Evolutionary conservation across 1,140 invertebrate species (phyloP), one percentile per base, ranked within the genome.

Genomic region (Rhynchophorus ferrugineus): DNA sequence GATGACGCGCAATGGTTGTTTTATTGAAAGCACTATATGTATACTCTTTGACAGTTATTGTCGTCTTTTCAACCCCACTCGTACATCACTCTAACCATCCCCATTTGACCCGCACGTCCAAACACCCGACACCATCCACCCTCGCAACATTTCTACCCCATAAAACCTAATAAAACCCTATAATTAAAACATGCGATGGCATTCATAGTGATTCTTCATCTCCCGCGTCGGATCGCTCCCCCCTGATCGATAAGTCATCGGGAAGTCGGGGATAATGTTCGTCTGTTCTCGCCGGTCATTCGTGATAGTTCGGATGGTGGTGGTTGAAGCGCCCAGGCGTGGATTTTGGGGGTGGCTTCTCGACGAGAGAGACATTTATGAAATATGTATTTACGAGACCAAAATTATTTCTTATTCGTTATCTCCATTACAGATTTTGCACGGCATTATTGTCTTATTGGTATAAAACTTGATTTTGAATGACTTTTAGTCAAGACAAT

Each of bases 81-180:
- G 11, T 29, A 29, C 11, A 5, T 5, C 24, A 5, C 24, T 29
- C 24, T 29, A 29, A 29, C 5, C 24, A 29, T 29, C 24, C 24
- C 24, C 24, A 11, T 29, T 29, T 29, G 24, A 29, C 24, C 11
- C 24, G 24, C 24, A 29, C 24, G 24, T 29, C n/a, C n/a, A n/a
- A n/a, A n/a, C n/a, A n/a, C n/a, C n/a, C n/a, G 24, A 11, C 11
- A 5, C 24, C 5, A 6, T 29, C 24, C 49, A 22, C 41, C 49
- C 49, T 14, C 21, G 11, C 21, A 19, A n/a, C 18, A 18, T 53
- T 53, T 53, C 50, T 39, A 53, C 50, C 52, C 46, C 52, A 54
- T 54, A 54, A 49, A 54, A 54, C 52, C 19, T 39, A 48, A 54
- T 54, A 54, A 54, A 54, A 54, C 48, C 44, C 44, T 45, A 54